Conservation (phyloP, 1,140 invertebrate genomes). For the Cotesia vestalis region DNA sequence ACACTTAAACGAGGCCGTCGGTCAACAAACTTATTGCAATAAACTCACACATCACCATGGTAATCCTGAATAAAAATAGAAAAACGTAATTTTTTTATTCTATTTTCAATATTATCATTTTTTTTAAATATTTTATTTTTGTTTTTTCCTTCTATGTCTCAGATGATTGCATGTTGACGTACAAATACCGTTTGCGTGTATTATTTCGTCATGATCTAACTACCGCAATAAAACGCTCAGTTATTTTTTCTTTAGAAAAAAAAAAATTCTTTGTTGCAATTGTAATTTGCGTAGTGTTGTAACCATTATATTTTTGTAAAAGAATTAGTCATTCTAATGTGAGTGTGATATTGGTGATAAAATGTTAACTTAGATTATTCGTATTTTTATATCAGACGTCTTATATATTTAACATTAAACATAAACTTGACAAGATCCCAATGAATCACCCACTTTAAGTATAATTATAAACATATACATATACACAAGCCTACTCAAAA, state of each 20-base stretch:
- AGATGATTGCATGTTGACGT: constrained; percentile 19
- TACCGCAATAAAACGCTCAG: constrained; percentile 3
- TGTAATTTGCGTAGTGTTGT: not conserved
- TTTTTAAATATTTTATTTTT: not conserved
- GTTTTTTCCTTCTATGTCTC: not conserved
- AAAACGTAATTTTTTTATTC: not conserved
- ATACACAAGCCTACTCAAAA: constrained; percentile 14
- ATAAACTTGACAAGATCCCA: constrained; percentile 26
- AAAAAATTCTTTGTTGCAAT: not conserved
- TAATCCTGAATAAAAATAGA: constrained; percentile 24
- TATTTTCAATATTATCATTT: not conserved
- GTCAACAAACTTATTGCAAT: constrained; percentile 26
- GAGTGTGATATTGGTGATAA: constrained; percentile 10
- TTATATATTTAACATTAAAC: constrained; percentile 35
- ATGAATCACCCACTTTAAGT: constrained; percentile 30
- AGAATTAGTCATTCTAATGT: not conserved
- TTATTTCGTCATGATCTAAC: constrained; percentile 18
- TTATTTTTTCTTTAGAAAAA: constrained; percentile 12
- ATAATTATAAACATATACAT: constrained; percentile 13
- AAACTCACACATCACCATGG: constrained; percentile 17
- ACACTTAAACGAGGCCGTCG: constrained; percentile 16
- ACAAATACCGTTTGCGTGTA: constrained; percentile 20
- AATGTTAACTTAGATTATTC: not conserved
- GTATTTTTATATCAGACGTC: constrained; percentile 11
- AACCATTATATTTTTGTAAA: not conserved